Conservation (phyloP, 2,888 invertebrate genomes). For the Podabrus alpinus region DNA sequence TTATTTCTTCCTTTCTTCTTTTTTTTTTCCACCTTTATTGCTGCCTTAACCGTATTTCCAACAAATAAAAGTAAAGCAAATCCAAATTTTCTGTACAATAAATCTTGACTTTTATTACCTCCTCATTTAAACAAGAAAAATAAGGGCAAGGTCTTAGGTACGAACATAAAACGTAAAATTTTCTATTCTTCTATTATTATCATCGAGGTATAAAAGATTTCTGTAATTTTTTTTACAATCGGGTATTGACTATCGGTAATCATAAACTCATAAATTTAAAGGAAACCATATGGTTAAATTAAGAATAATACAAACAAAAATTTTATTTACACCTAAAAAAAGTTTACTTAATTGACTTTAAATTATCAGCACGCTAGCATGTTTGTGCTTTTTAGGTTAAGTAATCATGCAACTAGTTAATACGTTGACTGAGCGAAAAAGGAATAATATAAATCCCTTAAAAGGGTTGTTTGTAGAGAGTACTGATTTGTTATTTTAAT, state of each 20-base stretch:
- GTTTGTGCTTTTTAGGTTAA: not conserved
- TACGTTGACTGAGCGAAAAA: not conserved
- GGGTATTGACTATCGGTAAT: not conserved
- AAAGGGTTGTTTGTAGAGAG: not conserved
- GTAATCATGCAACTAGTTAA: not conserved
- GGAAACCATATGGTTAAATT: not conserved
- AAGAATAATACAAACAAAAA: not conserved
- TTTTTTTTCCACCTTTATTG: not conserved
- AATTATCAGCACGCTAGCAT: not conserved
- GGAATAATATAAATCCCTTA: not conserved
- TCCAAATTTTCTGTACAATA: not conserved
- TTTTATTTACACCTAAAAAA: not conserved
- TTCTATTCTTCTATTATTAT: not conserved
- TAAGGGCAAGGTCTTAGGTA: not conserved
- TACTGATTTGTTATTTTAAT: not conserved
- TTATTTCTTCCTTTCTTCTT: not conserved
- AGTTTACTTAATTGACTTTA: not conserved
- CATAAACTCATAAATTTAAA: not conserved
- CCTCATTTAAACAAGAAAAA: not conserved
- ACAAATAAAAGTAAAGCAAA: not conserved
- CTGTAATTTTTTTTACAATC: not conserved
- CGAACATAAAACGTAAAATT: not conserved
- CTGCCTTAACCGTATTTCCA: not conserved
- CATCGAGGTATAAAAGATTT: not conserved
- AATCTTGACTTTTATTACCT: not conserved